Base-by-base conservation (phyloP, 2,888 invertebrate genomes). In the Polyploca ridens region DNA sequence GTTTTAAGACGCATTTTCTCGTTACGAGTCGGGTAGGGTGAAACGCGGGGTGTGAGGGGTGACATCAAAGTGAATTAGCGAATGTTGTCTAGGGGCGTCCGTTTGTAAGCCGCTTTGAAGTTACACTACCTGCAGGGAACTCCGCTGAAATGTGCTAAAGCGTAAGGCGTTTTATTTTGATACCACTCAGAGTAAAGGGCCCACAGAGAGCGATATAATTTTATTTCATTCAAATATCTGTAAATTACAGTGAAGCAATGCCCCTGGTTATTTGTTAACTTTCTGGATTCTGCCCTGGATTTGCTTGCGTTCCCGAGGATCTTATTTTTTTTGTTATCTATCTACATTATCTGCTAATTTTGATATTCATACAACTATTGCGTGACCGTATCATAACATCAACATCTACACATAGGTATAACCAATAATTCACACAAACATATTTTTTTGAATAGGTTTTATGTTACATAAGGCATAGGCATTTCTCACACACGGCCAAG, bases 51-150 rank as follows among this genome's bases (percentile, higher is more conserved):
- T 74, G 78, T 73, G 82, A 82, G 86, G 89, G 88, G 85, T 79
- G 84, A 93, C 91, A 93, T 94, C 93, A 94, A 94, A 94, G 93
- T 88, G 92, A 94, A 93, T 94, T 93, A 94, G 89, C 90, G 90
- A 92, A 90, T 91, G 93, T 93, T 93, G 92, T 93, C 91, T 92
- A 87, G 89, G 92, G 92, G 93, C 90, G 91, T 91, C 91, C 90
- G 90, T 86, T 90, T 90, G 90, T 92, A 88, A 90, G 89, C 90
- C 84, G 89, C 92, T 94, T 93, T 94, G 93, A 93, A 90, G 90
- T 91, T 85, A 79, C 81, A 86, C 85, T 87, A 90, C 90, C 91
- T 89, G 88, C 86, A 84, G 89, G 82, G 86, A 76, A 83, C 83
- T 83, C 78, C 78, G 80, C 79, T 76, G 81, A 88, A 90, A 88